Base-by-base conservation (phyloP, 1,140 invertebrate species). In the Bombus difficillimus region DNA sequence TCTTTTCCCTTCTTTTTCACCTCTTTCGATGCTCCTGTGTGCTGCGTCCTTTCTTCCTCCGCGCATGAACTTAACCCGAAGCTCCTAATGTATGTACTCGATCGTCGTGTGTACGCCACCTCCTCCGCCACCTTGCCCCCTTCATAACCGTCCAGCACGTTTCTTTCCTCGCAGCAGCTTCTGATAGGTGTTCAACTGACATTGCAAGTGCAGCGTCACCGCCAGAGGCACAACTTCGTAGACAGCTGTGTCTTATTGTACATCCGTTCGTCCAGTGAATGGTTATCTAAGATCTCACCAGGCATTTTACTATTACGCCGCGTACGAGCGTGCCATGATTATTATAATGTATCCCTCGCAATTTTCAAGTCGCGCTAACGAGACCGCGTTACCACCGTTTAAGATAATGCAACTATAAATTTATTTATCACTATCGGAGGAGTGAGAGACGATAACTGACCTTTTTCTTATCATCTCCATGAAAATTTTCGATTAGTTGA, bases 1-100 rank as follows among this genome's bases (percentile, higher is more conserved):
- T 62, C 80, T 82, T 74, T 85, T 72, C 81, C 80, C 68, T 86
- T 85, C 83, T 73, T 76, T 64, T 72, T 53, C 88, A 34, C 77
- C 79, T 53, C 25, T 62, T 53, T 43, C 68, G n/a, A n/a, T 43
- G 41, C 69, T 47, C 47, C 73, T 12, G 59, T 34, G 28, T 82
- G 37, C 53, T 64, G 62, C 85, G 76, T 64, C 79, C 80, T 84
- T 85, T 86, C 82, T 89, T 83, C 86, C 75, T 43, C 47, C 34
- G 76, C 18, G 68, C 57, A 80, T 62, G 76, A 85, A 80, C 83
- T 80, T 85, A 80, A 43, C 77, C 77, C 37, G 41, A 22, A 69
- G 28, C 66, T 80, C 39, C 57, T 85, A 85, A 80, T 80, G 57
- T 57, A 64, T 85, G 57, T 47, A 79, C 53, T 57, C 34, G 73